Evolutionary conservation across 2,797 vertebrate species (phyloP), one percentile per base, ranked within the genome.

Genomic region (Carcharodon carcharias): DNA sequence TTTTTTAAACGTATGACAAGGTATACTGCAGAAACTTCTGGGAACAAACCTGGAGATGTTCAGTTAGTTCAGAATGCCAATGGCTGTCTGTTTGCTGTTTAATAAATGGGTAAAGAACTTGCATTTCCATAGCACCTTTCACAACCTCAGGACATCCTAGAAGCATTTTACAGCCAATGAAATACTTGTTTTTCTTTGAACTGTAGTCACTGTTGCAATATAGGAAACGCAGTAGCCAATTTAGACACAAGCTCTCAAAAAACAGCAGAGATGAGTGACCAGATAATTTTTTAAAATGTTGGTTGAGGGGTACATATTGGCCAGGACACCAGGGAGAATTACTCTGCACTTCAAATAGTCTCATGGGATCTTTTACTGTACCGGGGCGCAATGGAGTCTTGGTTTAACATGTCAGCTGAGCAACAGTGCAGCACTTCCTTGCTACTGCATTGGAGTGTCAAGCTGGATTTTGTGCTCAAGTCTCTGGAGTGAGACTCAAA

Each of bases 1-100:
- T 93, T 65, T 93, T 50, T 50, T 50, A 82, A 82, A 82, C 61
- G 67, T 61, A 67, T 67, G 91, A 61, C 63, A 93, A 67, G 91
- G 21, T 67, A 67, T 45, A 63, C n/a, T 93, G n/a, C 91, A 93
- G 40, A 45, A 93, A 93, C n/a, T 4, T 93, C 91, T 23, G 61
- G n/a, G 45, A 92, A 67, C 61, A 65, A 67, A 93, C 18, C 91
- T 93, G 91, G 35, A 65, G 91, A 45, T 45, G n/a, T 67, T 63
- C 91, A 45, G 91, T 67, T 65, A 26, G 40, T 65, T 93, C 35
- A 93, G 67, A 93, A 93, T 93, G 45, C 91, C 35, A 4, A 65
- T 40, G 80, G 18, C 80, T 45, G 45, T 67, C n/a, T 45, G 40
- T 67, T 63, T 18, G 40, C 23, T 63, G 45, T 4, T 65, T n/a